Base-by-base conservation (phyloP, 2,888 invertebrate species). In the Sinodicranocentrus sp. region DNA sequence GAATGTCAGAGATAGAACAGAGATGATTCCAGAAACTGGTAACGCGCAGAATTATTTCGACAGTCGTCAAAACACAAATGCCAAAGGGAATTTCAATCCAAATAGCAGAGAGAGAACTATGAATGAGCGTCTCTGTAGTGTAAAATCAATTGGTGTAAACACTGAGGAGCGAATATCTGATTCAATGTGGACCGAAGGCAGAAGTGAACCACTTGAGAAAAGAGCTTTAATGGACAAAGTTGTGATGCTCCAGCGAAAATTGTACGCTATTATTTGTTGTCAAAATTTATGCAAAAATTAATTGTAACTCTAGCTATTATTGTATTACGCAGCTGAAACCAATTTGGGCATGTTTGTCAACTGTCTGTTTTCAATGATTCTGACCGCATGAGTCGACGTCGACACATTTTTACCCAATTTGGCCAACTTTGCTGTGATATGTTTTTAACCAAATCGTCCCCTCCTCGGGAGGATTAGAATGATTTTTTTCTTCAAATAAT, bases 81-180 rank as follows among this genome's bases (percentile, higher is more conserved):
- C 48, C 5, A 17, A 8, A 52, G 52, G 52, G n/a, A 8, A 2
- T 19, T 8, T 8, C 2, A 52, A 52, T 17, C 52, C 52, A 1
- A 17, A 19, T 2, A 1, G 1, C 8, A n/a, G 19, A 19, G 19
- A 52, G n/a, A 54, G 48, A 19, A n/a, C 23, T 17, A 21, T 13
- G 0, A 26, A 67, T 3, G 44, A 61, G 26, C 33, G 61, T 5
- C 57, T 15, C 6, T 23, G 0, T 15, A 17, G 0, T 28, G 13
- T 48, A 0, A 39, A 28, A 48, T 48, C 78, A 28, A 61, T 78
- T 44, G 78, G 59, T 6, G 48, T 78, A n/a, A 78, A 78, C 17
- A 78, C 78, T 5, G 78, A 70, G 1, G 78, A 70, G 19, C 43
- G 25, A 5, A 25, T 17, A 43, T 1, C 59, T 6, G 19, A 26